Conservation (phyloP, 2,113 vertebrate genomes). For the Cyprinus carpio region DNA sequence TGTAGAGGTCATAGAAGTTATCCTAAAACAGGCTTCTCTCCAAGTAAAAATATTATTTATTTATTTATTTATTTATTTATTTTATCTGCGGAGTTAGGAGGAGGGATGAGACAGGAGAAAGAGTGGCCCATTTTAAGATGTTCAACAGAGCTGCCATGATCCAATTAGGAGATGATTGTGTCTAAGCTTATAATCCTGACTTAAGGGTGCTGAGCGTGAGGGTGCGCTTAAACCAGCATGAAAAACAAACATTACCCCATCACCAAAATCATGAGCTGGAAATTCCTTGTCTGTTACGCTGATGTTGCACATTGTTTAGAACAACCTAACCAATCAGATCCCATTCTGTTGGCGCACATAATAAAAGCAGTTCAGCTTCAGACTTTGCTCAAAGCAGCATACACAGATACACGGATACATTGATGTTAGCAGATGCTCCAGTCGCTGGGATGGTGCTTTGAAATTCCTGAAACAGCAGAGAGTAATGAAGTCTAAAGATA, state of each 20-base stretch:
- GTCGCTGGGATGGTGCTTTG: background rate
- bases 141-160: conserved; percentile 45
- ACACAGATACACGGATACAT: background rate
- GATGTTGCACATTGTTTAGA: conserved; percentile 27
- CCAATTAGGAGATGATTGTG: conserved; percentile 59
- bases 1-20: background rate
- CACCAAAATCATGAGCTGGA: conserved; percentile 21
- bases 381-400: background rate
- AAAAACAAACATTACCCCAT: conserved; percentile 40
- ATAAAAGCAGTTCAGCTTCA: conserved; percentile 11
- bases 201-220: conserved; percentile 45
- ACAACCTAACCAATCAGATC: conserved; percentile 9
- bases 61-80: background rate
- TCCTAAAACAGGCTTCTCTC: conserved; percentile 18
- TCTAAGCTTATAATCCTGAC: conserved; percentile 49
- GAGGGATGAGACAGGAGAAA: conserved; percentile 36
- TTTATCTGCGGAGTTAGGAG: conserved; percentile 39
- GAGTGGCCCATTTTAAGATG: conserved; percentile 18
- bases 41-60: background rate
- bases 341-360: conserved; percentile 28
- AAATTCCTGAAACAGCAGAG: conserved; percentile 16
- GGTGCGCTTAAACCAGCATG: conserved; percentile 27
- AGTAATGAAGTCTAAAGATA: conserved; percentile 31
- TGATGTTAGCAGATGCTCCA: conserved; percentile 12
- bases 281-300: conserved; percentile 22